Conservation (phyloP, 2,797 vertebrate genomes). For the Ciconia nigra region DNA sequence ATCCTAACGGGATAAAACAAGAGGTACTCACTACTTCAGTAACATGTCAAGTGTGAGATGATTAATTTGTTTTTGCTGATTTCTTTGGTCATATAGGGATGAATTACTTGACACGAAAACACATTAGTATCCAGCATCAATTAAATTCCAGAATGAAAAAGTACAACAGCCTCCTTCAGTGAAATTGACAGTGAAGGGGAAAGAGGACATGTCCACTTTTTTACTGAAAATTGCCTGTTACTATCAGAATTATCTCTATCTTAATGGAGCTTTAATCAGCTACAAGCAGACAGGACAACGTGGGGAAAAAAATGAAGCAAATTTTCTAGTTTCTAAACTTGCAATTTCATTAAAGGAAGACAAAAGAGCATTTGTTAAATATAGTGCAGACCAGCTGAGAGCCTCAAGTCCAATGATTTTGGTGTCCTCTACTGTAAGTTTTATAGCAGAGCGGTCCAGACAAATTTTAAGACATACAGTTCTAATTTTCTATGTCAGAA, state of each 20-base stretch:
- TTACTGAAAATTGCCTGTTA: neutral
- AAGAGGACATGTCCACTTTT: neutral
- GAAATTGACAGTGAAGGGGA: neutral
- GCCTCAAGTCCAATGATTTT: neutral
- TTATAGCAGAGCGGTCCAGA: neutral
- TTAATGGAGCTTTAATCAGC: constrained; percentile 18
- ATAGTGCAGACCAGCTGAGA: neutral
- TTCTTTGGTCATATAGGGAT: neutral
- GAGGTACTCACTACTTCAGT: neutral
- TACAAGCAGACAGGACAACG: neutral
- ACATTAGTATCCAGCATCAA: neutral
- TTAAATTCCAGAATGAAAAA: neutral
- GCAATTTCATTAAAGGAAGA: constrained; percentile 22
- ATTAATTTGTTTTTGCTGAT: neutral
- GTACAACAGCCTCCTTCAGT: neutral
- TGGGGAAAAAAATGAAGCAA: neutral
- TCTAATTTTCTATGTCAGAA: neutral
- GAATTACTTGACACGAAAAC: neutral
- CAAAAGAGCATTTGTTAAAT: neutral
- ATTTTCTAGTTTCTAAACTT: constrained; percentile 27
- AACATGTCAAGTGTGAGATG: neutral
- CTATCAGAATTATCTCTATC: neutral
- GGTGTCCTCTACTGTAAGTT: neutral
- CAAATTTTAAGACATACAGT: neutral
- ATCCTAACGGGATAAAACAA: neutral